Base-by-base conservation (phyloP, 2,113 vertebrate genomes). In the Murina feae region DNA sequence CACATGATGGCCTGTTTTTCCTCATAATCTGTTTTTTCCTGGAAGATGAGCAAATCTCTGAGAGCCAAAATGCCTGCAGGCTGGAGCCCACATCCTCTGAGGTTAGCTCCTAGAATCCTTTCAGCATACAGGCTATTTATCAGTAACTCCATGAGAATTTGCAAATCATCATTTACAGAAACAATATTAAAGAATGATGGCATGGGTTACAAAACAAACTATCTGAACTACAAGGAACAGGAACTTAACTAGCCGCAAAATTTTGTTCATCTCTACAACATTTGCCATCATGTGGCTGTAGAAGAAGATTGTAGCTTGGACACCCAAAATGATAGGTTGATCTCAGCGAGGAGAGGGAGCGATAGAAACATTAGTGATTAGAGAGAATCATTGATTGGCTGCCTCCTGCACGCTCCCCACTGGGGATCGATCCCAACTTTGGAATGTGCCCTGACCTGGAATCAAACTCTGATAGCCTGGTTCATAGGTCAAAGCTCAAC, bases 271-370 rank as follows among this genome's bases (percentile, higher is more conserved):
- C 71, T 81, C 55, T 90, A n/a, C 91, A 92, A 94, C 69, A 90
- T 63, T 63, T 97, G 93, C 83, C 97, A 74, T 65, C 93, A 3
- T 39, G 93, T 96, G 97, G 93, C 71, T 47, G 0, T 5, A 86
- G 23, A 0, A 0, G n/a, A 76, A 32, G 86, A 96, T 23, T 93
- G 87, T 86, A 37, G 11, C 35, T 13, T n/a, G 17, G 65, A 14
- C 58, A 82, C 72, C 30, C 10, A 4, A 92, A 23, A 81, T 0
- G 25, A 63, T 11, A 6, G 63, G 14, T 35, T 14, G 39, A 9
- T 58, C 23, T 58, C 21, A 58, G 55, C 23, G 55, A 58, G 53
- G 8, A 55, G 21, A 58, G 47, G 47, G 47, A 58, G 55, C 23
- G 21, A 58, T 21, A 58, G 55, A 58, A 58, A 58, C 55, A 58